Evolutionary conservation across 2,888 invertebrate species (phyloP).

Genomic region (Ypsolopha scabrella): DNA sequence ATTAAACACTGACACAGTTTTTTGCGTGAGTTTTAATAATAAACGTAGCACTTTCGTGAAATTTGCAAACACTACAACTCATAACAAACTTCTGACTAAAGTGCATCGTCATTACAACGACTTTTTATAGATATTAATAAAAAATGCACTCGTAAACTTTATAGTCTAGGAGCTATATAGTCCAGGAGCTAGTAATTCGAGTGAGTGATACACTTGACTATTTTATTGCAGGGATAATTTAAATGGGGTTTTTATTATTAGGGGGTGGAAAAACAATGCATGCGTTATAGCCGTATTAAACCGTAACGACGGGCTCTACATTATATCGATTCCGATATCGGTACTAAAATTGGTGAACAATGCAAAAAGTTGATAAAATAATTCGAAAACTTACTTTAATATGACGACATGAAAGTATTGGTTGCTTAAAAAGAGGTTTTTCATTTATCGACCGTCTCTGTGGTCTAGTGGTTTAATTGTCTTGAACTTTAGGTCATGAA

Average conservation of each 20-base stretch:
- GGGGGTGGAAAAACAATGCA: constrained; percentile 29
- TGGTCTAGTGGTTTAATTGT: too few species aligned
- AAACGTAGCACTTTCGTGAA: constrained; percentile 15
- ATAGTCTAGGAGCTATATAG: constrained; percentile 11
- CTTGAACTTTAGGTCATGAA: too few species aligned
- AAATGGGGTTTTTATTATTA: constrained; percentile 48
- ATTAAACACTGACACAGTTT: too few species aligned
- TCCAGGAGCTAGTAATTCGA: constrained; percentile 30
- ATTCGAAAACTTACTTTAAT: background rate
- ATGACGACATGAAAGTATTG: background rate
- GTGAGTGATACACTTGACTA: constrained; percentile 53
- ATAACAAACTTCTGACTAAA: constrained; percentile 38
- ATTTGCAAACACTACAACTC: constrained; percentile 36
- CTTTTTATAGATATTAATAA: constrained; percentile 67
- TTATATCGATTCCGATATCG: background rate
- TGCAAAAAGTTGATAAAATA: background rate
- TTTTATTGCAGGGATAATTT: constrained; percentile 60
- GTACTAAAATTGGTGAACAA: background rate
- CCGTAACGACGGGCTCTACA: background rate
- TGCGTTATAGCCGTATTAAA: constrained; percentile 35
- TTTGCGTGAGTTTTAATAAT: too few species aligned
- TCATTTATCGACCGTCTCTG: too few species aligned
- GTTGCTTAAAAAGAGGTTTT: background rate
- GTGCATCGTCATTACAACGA: constrained; percentile 34
- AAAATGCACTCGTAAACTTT: constrained; percentile 58